These are phyloP conservation scores for Diadumene lineata DNA, from an alignment of 92 coral and sea anemone species.

Conservation along the genomic window DNA sequence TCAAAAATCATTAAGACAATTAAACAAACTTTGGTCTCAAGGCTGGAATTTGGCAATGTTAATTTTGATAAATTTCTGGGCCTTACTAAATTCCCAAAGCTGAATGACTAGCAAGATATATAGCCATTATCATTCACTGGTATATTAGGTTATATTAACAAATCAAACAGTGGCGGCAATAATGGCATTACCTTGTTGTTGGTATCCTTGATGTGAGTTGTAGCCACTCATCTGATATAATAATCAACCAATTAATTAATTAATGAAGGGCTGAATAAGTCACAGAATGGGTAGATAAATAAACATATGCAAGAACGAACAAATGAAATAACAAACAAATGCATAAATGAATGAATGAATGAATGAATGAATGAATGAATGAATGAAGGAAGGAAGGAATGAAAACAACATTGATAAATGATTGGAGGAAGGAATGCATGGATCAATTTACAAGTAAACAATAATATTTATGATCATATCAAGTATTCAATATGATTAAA, in stretches of 20 bases:
- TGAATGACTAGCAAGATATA: too few species aligned
- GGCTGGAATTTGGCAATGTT: too few species aligned
- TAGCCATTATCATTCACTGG: too few species aligned
- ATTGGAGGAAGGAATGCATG: background rate
- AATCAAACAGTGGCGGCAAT: too few species aligned
- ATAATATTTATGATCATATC: too few species aligned
- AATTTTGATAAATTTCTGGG: too few species aligned
- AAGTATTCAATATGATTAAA: too few species aligned
- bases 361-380: background rate
- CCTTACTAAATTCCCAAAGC: too few species aligned
- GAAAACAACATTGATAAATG: background rate
- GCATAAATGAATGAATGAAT: background rate
- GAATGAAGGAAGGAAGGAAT: background rate
- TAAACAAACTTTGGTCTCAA: too few species aligned
- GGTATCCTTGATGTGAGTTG: constrained; percentile 16
- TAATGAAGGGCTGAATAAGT: background rate
- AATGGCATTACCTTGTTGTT: too few species aligned
- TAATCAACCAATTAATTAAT: background rate
- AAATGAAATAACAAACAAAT: background rate
- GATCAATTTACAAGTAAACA: background rate
- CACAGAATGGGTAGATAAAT: background rate
- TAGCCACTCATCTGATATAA: constrained; percentile 6
- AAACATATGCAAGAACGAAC: background rate
- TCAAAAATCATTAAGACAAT: too few species aligned
- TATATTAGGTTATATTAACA: too few species aligned